phyloP scores from a whole-genome alignment of 2,888 invertebrate genomes.

The Pantelozetes paolii region DNA sequence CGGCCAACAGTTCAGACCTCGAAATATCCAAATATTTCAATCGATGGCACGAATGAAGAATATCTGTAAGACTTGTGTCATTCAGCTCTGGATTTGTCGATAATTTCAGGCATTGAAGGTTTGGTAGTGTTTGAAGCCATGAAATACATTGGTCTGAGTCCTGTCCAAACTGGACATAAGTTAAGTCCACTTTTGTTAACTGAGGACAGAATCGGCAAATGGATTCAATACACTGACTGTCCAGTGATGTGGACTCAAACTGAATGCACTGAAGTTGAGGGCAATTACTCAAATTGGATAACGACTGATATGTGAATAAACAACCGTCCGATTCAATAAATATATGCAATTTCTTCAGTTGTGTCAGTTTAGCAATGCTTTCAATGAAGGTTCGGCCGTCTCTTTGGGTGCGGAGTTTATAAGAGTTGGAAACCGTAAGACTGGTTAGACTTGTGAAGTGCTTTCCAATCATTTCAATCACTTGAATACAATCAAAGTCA shows the following conservation, averaged over 20 bases:
- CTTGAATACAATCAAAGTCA: background rate
- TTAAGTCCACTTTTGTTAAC: background rate
- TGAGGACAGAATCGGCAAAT: background rate
- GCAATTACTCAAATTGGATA: background rate
- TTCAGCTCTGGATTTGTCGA: background rate
- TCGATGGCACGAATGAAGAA: background rate
- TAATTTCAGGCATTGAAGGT: conserved; percentile 4
- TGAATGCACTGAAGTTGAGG: background rate
- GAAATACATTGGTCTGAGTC: background rate
- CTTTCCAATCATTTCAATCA: background rate
- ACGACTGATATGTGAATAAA: background rate
- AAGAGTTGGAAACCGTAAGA: background rate
- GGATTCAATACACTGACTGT: background rate
- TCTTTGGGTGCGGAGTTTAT: no score
- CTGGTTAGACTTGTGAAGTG: background rate
- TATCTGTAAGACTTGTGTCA: background rate
- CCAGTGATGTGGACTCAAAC: conserved; percentile 1
- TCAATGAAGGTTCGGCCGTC: background rate
- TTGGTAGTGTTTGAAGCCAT: background rate
- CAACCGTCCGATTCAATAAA: background rate
- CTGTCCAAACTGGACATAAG: background rate
- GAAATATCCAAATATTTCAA: conserved; percentile 1
- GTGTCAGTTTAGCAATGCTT: background rate
- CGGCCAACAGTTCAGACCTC: background rate
- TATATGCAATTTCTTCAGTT: background rate